These are phyloP conservation scores for Salvelinus fontinalis DNA, from an alignment of 2,113 vertebrate genomes.

Conservation along the genomic window DNA sequence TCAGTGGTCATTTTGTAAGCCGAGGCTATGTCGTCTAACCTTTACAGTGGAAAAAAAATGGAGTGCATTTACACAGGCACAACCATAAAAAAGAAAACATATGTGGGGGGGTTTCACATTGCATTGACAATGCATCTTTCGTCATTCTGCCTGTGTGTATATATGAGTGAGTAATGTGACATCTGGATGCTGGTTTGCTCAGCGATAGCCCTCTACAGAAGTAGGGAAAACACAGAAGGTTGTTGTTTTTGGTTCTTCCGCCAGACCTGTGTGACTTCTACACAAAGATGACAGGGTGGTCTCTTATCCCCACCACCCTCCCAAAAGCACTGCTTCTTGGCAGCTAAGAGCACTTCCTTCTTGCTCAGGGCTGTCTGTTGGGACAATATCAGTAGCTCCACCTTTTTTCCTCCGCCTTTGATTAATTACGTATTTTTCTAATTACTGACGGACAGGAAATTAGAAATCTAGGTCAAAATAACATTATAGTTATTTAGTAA, in stretches of 20 bases:
- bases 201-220: conserved; percentile 32
- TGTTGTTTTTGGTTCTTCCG: conserved; percentile 48
- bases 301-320: conserved; percentile 49
- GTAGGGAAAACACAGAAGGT: conserved; percentile 47
- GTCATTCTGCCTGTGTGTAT: conserved; percentile 39
- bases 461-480: conserved; percentile 42
- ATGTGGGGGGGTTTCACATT: conserved; percentile 48
- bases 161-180: conserved; percentile 55
- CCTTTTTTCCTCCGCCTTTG: conserved; percentile 44
- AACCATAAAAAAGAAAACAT: conserved; percentile 8
- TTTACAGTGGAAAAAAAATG: conserved; percentile 22
- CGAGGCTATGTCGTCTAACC: neutral
- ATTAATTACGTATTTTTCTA: conserved; percentile 43
- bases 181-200: conserved; percentile 14
- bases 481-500: conserved; percentile 14
- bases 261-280: conserved; percentile 64
- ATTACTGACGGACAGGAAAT: conserved; percentile 57
- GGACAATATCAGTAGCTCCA: conserved; percentile 59
- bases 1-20: conserved; percentile 20
- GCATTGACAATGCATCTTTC: conserved; percentile 62
- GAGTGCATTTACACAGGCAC: conserved; percentile 37
- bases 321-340: conserved; percentile 47
- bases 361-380: conserved; percentile 45
- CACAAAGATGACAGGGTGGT: conserved; percentile 51
- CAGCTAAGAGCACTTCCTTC: conserved; percentile 67